Evolutionary conservation across 1,140 invertebrate species (phyloP).

Genomic region (Pomacea maculata): DNA sequence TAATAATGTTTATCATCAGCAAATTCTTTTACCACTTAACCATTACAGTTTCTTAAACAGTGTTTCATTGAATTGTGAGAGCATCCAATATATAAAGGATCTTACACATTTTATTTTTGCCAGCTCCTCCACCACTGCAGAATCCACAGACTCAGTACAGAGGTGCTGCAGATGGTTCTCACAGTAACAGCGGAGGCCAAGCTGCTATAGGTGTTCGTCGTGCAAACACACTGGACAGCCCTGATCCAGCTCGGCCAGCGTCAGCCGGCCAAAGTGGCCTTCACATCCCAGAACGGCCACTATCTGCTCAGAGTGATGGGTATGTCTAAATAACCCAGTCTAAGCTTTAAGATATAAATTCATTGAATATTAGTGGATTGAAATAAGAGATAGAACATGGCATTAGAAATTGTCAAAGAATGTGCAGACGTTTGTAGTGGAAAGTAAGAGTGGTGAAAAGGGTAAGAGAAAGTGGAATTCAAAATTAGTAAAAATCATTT

Average conservation of each 20-base stretch:
- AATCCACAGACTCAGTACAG: conserved; percentile 32
- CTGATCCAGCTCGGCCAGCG: conserved; percentile 33
- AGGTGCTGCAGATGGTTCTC: conserved; percentile 21
- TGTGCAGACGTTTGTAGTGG: neutral
- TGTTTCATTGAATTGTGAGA: too few species aligned
- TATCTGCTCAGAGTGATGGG: conserved; percentile 5
- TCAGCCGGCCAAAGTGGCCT: conserved; percentile 20
- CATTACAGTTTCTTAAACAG: too few species aligned
- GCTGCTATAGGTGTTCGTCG: conserved; percentile 11
- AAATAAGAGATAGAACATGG: too few species aligned
- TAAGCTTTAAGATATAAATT: too few species aligned
- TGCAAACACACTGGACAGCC: conserved; percentile 8
- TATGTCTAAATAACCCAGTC: neutral
- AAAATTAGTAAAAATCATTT: too few species aligned
- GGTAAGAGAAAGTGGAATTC: too few species aligned
- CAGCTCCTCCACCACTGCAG: conserved; percentile 24
- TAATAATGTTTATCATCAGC: too few species aligned
- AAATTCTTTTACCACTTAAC: too few species aligned
- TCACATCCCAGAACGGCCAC: conserved; percentile 11
- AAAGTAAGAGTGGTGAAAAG: too few species aligned
- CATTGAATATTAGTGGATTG: too few species aligned
- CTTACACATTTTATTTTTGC: neutral
- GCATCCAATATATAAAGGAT: too few species aligned
- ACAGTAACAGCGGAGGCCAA: conserved; percentile 1
- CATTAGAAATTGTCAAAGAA: neutral